Base-by-base conservation (phyloP, 2,797 vertebrate species). In the Erpetoichthys calabaricus region DNA sequence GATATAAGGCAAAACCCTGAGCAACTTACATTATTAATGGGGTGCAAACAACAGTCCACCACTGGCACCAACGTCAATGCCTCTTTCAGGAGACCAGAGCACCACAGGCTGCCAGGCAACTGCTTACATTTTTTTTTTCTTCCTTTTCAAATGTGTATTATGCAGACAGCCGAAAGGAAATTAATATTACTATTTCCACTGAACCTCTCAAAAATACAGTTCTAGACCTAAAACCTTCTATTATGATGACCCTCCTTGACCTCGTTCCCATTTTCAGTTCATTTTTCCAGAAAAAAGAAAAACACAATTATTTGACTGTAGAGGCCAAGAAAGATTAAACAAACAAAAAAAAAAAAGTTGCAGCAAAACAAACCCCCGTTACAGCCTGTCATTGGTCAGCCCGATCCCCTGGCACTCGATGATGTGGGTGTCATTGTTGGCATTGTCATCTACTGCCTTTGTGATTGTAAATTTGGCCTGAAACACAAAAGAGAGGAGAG, bases 351-450 rank as follows among this genome's bases (percentile, higher is more conserved):
- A 57, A 47, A 47, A 25, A 57, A 47, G 41, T 25, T 42, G 45
- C n/a, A 10, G 9, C 44, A 4, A 7, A 44, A 8, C 47, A 25
- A 25, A 25, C 25, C 25, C 25, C 25, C 25, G 4, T 6, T 88
- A 82, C 54, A 92, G 63, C 57, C 78, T 70, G 57, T 83, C 57
- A 68, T 97, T 97, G 55, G 69, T 68, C 60, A 75, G 69, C 54
- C 92, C 96, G 42, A 85, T 82, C 63, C 96, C 96, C 68, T 91
- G 85, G 77, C 96, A 99, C 66, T 99, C 91, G 51, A 98, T 90
- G 69, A 97, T 80, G 64, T 80, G 88, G 62, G 81, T 77, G 5
- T 89, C 83, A 49, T 73, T 82, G 68, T 71, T 75, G 47, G 80
- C 74, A 47, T 78, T 82, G 46, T 89, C 85, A 1, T 94, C 90